These are phyloP conservation scores for Channa argus DNA, from an alignment of 2,113 vertebrate species.

Conservation along the genomic window DNA sequence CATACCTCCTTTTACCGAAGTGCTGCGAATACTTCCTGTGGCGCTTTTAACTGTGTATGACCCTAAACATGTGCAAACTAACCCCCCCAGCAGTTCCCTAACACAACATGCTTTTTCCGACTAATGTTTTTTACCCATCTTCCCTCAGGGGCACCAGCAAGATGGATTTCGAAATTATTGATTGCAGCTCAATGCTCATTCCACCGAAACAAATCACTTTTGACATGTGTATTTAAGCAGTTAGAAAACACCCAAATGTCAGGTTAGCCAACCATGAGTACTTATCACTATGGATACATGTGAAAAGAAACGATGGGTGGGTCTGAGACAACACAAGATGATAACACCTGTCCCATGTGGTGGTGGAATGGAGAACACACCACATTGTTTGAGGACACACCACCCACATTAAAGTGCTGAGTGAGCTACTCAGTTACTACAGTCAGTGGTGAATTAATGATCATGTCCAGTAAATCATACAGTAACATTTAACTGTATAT, in stretches of 20 bases:
- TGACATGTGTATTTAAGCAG: background rate
- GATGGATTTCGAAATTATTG: background rate
- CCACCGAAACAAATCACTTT: background rate
- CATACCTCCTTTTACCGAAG: no score
- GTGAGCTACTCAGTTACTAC: background rate
- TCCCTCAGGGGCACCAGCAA: no score
- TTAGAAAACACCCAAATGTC: background rate
- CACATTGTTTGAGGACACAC: background rate
- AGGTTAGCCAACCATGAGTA: background rate
- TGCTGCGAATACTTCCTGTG: no score
- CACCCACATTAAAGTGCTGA: background rate
- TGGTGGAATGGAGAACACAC: constrained; percentile 28
- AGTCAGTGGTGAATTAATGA: background rate
- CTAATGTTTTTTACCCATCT: background rate
- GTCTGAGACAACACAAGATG: background rate
- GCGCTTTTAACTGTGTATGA: no score
- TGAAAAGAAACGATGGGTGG: constrained; percentile 6
- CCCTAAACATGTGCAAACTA: no score
- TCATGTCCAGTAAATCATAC: background rate
- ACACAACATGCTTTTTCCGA: background rate
- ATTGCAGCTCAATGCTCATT: background rate
- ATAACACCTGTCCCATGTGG: constrained; percentile 32
- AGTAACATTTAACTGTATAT: no score
- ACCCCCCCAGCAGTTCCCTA: no score
- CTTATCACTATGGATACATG: background rate